Conservation (phyloP, 2,113 vertebrate genomes). For the Bufo gargarizans region DNA sequence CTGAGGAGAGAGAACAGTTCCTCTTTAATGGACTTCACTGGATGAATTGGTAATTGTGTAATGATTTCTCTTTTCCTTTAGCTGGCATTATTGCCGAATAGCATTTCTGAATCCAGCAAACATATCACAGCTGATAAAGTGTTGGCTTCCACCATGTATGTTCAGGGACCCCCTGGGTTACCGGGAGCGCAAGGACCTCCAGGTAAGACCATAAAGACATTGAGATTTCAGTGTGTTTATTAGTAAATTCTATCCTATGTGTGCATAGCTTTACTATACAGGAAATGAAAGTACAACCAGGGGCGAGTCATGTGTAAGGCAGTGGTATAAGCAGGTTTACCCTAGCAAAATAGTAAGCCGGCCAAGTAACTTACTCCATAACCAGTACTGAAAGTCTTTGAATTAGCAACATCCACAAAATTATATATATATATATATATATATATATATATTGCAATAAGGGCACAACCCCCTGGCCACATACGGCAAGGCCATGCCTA, state of each 20-base stretch:
- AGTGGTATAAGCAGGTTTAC: too few relatives aligned
- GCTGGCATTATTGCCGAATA: slow-evolving; percentile 88
- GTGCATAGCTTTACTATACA: neutral
- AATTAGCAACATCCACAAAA: too few relatives aligned
- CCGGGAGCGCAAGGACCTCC: slow-evolving; percentile 84
- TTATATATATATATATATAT: too few relatives aligned
- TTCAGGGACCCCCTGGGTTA: slow-evolving; percentile 85
- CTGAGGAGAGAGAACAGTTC: too few relatives aligned
- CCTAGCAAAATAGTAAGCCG: too few relatives aligned
- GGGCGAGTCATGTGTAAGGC: neutral
- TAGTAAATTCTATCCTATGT: slow-evolving; percentile 18
- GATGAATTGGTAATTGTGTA: neutral
- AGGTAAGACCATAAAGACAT: slow-evolving; percentile 72
- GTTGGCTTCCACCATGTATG: slow-evolving; percentile 79
- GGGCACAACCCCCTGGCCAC: too few relatives aligned
- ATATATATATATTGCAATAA: too few relatives aligned
- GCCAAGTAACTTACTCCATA: too few relatives aligned
- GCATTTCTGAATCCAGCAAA: slow-evolving; percentile 81
- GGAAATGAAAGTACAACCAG: slow-evolving; percentile 11
- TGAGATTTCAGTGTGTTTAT: neutral
- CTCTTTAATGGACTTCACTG: neutral
- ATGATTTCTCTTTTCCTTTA: slow-evolving; percentile 62
- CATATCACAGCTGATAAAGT: slow-evolving; percentile 87
- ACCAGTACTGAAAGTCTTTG: too few relatives aligned
- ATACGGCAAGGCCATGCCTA: too few relatives aligned